Conservation (phyloP, 2,113 vertebrate genomes). For the Phycodurus eques region DNA sequence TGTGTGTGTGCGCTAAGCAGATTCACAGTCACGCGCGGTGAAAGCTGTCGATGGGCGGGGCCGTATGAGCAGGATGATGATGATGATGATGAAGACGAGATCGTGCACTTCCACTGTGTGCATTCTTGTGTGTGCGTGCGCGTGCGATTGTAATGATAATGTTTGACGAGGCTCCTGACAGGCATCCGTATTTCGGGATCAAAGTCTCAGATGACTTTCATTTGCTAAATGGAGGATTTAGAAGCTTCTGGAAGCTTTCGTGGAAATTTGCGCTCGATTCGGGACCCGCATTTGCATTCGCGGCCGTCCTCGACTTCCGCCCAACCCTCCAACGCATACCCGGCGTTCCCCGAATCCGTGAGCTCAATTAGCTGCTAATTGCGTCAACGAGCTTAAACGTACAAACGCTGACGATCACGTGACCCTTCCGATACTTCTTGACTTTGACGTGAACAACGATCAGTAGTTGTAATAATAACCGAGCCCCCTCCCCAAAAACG, state of each 20-base stretch:
- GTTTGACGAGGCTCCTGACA: not conserved
- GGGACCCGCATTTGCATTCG: not conserved
- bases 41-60: not conserved
- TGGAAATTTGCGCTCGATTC: not conserved
- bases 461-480: no score
- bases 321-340: no score
- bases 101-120: not conserved
- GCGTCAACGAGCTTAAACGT: no score
- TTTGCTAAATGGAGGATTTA: slow-evolving; percentile 5
- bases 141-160: not conserved
- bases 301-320: not conserved
- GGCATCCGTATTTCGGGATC: slow-evolving; percentile 1
- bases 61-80: no score
- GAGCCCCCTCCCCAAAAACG: no score
- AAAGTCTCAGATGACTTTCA: not conserved
- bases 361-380: no score
- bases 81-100: not conserved
- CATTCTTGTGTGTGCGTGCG: not conserved
- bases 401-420: no score
- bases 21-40: not conserved
- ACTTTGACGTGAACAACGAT: no score
- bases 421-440: no score
- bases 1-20: not conserved
- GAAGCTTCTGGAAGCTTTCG: not conserved
- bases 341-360: no score